Evolutionary conservation across 1,140 invertebrate species (phyloP).

Genomic region (Hydropsyche tenuis): DNA sequence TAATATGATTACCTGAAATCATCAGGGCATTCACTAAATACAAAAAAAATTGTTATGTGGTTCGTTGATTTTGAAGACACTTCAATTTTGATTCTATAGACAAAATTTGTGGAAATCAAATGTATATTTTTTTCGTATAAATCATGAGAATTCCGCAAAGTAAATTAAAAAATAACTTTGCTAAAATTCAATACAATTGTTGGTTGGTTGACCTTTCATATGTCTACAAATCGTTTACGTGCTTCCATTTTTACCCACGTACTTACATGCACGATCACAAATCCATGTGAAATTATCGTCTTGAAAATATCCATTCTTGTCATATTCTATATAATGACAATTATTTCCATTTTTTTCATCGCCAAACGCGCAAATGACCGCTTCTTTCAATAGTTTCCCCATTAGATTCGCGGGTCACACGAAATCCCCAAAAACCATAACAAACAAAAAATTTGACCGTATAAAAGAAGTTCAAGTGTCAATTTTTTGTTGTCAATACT

Average conservation of each 20-base stretch:
- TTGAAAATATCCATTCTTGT: conserved; percentile 18
- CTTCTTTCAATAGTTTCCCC: conserved; percentile 3
- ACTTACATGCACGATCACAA: neutral
- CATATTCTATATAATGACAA: neutral
- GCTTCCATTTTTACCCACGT: conserved; percentile 5
- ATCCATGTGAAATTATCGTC: conserved; percentile 5
- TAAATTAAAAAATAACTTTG: neutral
- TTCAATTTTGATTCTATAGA: too few species aligned
- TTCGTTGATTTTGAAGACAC: too few species aligned
- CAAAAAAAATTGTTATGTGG: neutral
- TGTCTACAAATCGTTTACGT: conserved; percentile 12
- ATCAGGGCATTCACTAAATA: too few species aligned
- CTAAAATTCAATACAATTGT: neutral
- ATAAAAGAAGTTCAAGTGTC: too few species aligned
- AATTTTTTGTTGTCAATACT: too few species aligned
- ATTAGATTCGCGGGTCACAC: conserved; percentile 1
- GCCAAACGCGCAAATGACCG: neutral
- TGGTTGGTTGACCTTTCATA: neutral
- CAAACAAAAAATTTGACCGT: too few species aligned
- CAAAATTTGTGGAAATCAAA: neutral
- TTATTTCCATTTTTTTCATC: neutral
- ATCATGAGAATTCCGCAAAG: conserved; percentile 2
- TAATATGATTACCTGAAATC: too few species aligned
- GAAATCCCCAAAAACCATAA: neutral
- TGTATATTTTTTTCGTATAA: neutral